These are phyloP conservation scores for Semaprochilodus insignis DNA, from an alignment of 2,797 vertebrate species.

Conservation along the genomic window DNA sequence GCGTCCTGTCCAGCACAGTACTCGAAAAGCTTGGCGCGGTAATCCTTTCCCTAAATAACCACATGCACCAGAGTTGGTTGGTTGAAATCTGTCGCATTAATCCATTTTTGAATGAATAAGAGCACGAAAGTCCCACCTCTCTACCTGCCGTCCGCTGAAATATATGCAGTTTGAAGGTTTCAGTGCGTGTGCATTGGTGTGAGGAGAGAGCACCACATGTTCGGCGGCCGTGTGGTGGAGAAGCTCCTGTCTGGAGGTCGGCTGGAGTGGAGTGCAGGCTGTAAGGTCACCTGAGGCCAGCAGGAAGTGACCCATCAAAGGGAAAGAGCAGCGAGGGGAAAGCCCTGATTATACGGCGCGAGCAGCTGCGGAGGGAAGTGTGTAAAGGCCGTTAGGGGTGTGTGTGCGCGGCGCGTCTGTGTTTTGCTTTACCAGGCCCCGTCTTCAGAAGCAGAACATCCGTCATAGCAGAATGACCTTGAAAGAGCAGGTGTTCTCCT, in stretches of 20 bases:
- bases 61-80: not conserved
- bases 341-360: not conserved
- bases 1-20: not conserved
- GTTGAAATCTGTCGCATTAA: not conserved
- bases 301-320: constrained; percentile 17
- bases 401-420: not conserved
- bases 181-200: not conserved
- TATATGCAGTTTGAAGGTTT: not conserved
- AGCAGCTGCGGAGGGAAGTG: not conserved
- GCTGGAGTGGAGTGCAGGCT: not conserved
- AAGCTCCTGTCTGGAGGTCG: not conserved
- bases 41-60: constrained; percentile 27
- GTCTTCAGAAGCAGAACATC: not conserved
- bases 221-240: too few relatives aligned
- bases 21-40: not conserved
- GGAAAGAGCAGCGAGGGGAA: not conserved
- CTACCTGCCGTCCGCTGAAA: not conserved
- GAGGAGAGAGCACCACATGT: not conserved
- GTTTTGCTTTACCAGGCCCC: not conserved
- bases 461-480: constrained; percentile 2
- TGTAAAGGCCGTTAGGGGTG: not conserved
- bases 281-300: constrained; percentile 16
- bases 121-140: not conserved
- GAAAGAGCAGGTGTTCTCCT: constrained; percentile 1
- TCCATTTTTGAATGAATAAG: not conserved